A percentile compares a stretch with the other conserved stretches of the same genome.
phyloP scores from a whole-genome alignment of 2,888 invertebrate genomes.

The Drosophila rellima region DNA sequence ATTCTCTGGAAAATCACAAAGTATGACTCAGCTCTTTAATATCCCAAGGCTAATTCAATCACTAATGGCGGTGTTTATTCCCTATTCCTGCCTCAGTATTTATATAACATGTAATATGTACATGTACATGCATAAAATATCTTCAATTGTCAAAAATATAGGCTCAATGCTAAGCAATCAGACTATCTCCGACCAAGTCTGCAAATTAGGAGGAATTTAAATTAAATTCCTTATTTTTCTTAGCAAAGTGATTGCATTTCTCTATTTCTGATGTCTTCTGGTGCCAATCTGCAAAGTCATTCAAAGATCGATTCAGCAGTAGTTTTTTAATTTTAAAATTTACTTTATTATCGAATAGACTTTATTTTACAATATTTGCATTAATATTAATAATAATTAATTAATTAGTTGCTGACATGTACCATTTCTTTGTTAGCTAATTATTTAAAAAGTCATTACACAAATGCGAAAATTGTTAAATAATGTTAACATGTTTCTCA shows the following conservation, averaged over 20 bases:
- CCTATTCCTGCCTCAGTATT: neutral
- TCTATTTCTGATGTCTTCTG: too few species aligned
- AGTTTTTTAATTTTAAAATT: slow-evolving; percentile 51
- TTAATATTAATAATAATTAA: slow-evolving; percentile 31
- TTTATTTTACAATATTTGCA: slow-evolving; percentile 62
- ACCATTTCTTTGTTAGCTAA: slow-evolving; percentile 46
- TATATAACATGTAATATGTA: neutral
- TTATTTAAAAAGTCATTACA: slow-evolving; percentile 44
- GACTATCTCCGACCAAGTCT: too few species aligned
- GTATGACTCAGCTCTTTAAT: slow-evolving; percentile 14
- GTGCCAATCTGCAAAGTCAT: too few species aligned
- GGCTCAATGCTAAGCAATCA: too few species aligned
- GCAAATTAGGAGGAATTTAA: too few species aligned
- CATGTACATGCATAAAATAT: neutral
- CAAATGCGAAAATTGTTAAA: slow-evolving; percentile 32
- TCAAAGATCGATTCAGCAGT: too few species aligned
- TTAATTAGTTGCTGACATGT: slow-evolving; percentile 50
- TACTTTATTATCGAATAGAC: slow-evolving; percentile 66
- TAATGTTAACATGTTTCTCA: slow-evolving; percentile 11
- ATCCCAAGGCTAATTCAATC: neutral
- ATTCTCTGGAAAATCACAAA: slow-evolving; percentile 11
- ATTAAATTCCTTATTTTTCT: too few species aligned
- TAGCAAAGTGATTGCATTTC: too few species aligned
- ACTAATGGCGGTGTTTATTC: slow-evolving; percentile 1
- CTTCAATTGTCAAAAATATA: neutral